Base-by-base conservation (phyloP, 2,113 vertebrate genomes). In the Pampusana beccarii region DNA sequence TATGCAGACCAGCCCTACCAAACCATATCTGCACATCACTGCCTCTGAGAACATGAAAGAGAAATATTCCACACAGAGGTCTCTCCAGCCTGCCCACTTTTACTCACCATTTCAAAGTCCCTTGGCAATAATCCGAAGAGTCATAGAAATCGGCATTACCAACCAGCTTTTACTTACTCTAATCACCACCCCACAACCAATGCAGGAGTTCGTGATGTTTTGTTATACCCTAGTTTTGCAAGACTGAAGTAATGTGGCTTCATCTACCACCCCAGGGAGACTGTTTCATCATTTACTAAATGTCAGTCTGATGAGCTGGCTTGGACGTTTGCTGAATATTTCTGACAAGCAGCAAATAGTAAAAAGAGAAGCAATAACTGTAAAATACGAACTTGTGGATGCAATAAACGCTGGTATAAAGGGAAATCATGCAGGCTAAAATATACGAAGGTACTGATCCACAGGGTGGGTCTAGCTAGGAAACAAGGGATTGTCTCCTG, bases 351-450 rank as follows among this genome's bases (percentile, higher is more conserved):
- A 92, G 54, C 61, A 95, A 95, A 91, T 34, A 82, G 70, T 33
- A 73, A 86, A 92, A 90, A 79, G 87, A 85, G 71, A 97, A 93
- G 92, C 50, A 96, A 81, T 88, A 95, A 91, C 73, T 94, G 62
- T 82, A 93, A 95, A 95, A 88, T 85, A 73, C 8, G 8, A 94
- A 58, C n/a, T 69, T 54, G 74, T 80, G 79, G 62, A 90, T 69
- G 74, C 58, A 91, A 70, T 88, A 95, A 95, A 77, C 70, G 54
- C 19, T 70, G 40, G 31, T 70, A 91, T 82, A 65, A 90, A 88
- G 50, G 40, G 58, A 95, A 96, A 94, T 78, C 40, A 73, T 20
- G 29, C 31, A 50, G 36, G 34, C 69, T 91, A 65, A 82, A 75
- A 17, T n/a, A 90, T 91, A 88, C 72, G 84, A 94, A 91, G 19